Base-by-base conservation (phyloP, 2,888 invertebrate genomes). In the Ctena decussata region DNA sequence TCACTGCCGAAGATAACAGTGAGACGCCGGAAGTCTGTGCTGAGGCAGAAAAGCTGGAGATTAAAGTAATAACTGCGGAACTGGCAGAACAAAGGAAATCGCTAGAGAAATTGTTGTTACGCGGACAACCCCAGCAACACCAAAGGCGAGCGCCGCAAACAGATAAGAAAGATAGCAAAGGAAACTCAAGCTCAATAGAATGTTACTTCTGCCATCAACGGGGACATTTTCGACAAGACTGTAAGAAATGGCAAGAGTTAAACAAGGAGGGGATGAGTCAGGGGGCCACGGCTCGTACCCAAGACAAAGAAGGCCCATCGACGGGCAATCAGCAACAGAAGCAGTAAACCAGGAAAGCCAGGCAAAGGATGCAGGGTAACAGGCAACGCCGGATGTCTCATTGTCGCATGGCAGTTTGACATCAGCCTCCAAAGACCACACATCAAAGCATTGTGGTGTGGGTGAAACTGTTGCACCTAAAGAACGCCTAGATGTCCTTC, bases 221-320 rank as follows among this genome's bases (percentile, higher is more conserved):
- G 35, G 35, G 65, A 5, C 65, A 65, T 21, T 35, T 32, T 21
- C 35, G 24, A 5, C 57, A 24, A 27, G 27, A 57, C 24, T 27
- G 24, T 41, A 11, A 11, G 27, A 24, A 2, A 5, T 2, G 27
- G 27, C 27, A 57, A 35, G 35, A 65, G 12, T 65, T 65, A 35
- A 65, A 65, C 32, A 35, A 32, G 32, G 21, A 12, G 35, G 65
- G 35, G 35, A 65, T 21, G 57, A 15, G 32, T 35, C 35, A 65
- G 18, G 65, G 65, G 65, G 65, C 65, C 65, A 65, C 11, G 18
- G 65, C 60, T 35, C 65, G 65, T 35, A 65, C 65, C 65, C 32
- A 65, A 15, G 65, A 65, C 3, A 35, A 18, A 21, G 65, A 18
- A 1, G 65, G 65, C 21, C 65, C 65, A n/a, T n/a, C n/a, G n/a